phyloP scores from a whole-genome alignment of 1,140 invertebrate species.

The Elysia chlorotica region DNA sequence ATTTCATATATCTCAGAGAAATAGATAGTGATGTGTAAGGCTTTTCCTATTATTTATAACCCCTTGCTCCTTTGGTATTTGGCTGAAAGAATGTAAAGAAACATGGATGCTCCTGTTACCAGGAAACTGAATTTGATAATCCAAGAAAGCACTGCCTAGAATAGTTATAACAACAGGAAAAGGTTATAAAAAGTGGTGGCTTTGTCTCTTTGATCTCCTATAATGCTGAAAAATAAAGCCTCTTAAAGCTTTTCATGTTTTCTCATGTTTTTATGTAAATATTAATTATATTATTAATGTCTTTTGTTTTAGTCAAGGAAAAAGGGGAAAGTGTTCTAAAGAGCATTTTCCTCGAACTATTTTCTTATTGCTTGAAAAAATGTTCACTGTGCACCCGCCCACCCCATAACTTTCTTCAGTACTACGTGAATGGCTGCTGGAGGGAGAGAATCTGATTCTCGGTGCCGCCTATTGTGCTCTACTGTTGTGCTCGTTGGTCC shows the following conservation, averaged over 20 bases:
- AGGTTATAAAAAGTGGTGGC: too few species aligned
- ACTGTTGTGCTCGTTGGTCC: conserved; percentile 38
- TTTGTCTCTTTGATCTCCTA: too few species aligned
- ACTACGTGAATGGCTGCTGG: conserved; percentile 35
- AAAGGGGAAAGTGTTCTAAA: background rate
- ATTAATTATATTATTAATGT: background rate
- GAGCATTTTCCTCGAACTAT: background rate
- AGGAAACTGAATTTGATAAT: too few species aligned
- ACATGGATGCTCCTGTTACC: too few species aligned
- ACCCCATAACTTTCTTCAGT: conserved; percentile 33
- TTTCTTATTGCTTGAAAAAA: background rate
- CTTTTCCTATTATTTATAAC: too few species aligned
- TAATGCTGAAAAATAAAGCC: too few species aligned
- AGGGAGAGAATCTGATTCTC: conserved; percentile 39
- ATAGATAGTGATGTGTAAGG: too few species aligned
- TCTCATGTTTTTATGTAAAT: background rate
- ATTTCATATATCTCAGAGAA: too few species aligned
- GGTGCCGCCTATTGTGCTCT: conserved; percentile 40
- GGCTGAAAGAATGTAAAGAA: too few species aligned
- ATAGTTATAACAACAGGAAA: too few species aligned
- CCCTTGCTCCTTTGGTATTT: too few species aligned
- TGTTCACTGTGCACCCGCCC: background rate
- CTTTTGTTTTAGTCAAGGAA: background rate
- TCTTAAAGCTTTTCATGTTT: background rate
- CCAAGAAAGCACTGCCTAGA: too few species aligned